Evolutionary conservation across 2,888 invertebrate species (phyloP), one percentile per base, ranked within the genome.

Genomic region (Mesorhabditis spiculigera): DNA sequence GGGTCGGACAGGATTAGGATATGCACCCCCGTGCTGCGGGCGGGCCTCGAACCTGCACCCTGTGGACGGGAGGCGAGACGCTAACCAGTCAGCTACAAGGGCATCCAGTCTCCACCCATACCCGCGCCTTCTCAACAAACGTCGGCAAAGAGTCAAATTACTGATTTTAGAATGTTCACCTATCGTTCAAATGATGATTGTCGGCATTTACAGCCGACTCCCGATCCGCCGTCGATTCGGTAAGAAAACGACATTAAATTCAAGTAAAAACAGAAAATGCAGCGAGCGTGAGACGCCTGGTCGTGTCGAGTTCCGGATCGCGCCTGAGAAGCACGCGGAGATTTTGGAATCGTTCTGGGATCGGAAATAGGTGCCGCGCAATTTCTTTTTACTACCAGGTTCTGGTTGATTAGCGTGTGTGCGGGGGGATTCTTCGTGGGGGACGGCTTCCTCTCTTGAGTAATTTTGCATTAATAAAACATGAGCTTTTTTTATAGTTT

Each of bases 311-410:
- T 75, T 66, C 58, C 69, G 75, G 61, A 73, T 75, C 66, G 73
- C 73, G 1, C 75, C 75, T 13, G 75, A 73, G 45, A 68, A 66
- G n/a, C 73, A 73, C 64, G 71, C 75, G 6, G 67, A 70, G 45
- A 71, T 75, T n/a, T 65, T 75, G 41, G 73, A 73, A 43, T 62
- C 73, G 4, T 75, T 75, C 43, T 75, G 75, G 75, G 71, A 70
- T n/a, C 66, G 66, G 58, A 75, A 74, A 58, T 70, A 50, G 64
- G 50, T 28, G 28, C 28, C 28, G 28, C 28, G 28, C 28, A 28
- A 28, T 28, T 28, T 28, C 28, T 28, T 28, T 28, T 28, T 28
- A 28, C 3, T 28, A 28, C 28, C 28, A 28, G 28, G 28, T 28
- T 28, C 28, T 28, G 28, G 28, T 28, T 28, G 28, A 28, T 28